Base-by-base conservation (phyloP, 2,888 invertebrate genomes). In the Drosophila flavopinicola region DNA sequence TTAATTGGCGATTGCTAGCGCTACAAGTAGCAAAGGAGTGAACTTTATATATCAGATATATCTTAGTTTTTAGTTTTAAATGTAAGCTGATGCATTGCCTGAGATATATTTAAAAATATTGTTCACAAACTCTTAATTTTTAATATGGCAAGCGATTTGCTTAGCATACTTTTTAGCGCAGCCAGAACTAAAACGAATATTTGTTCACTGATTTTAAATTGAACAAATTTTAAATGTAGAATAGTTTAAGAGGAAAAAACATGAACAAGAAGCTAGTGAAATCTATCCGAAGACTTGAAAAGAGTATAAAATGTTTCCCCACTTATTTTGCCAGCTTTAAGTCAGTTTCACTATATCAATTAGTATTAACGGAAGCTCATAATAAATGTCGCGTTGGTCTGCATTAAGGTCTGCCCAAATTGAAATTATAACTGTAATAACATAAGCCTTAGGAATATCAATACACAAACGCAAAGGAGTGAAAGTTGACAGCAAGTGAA, bases 341-440 rank as follows among this genome's bases (percentile, higher is more conserved):
- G 13, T 25, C 10, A 25, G 33, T 33, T 39, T 27, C 24, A 38
- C 20, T 41, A 13, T 24, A 64, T 42, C 44, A 74, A 68, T 71
- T 71, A 53, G 63, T 57, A 32, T 33, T 30, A 45, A 54, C 44
- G 64, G 30, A 74, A 64, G 49, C 52, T 66, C 30, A 37, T 47
- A 38, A 52, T 58, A 64, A 77, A 64, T 48, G 24, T 30, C 17
- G 23, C 30, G 42, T 44, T 65, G 24, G 13, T 20, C 54, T 48
- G 48, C 78, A 70, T 74, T 63, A 67, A 57, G 53, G 58, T 37
- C 54, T 44, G 56, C 23, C 51, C 58, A 82, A 83, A 83, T 87
- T 83, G 85, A 83, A 83, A 75, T 73, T 78, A 68, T 66, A 65
- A 59, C 57, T 60, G 67, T 86, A 80, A 85, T 80, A 70, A 78